These are phyloP conservation scores for Carcinoscorpius rotundicauda DNA, from an alignment of 1,140 invertebrate genomes.

Conservation along the genomic window DNA sequence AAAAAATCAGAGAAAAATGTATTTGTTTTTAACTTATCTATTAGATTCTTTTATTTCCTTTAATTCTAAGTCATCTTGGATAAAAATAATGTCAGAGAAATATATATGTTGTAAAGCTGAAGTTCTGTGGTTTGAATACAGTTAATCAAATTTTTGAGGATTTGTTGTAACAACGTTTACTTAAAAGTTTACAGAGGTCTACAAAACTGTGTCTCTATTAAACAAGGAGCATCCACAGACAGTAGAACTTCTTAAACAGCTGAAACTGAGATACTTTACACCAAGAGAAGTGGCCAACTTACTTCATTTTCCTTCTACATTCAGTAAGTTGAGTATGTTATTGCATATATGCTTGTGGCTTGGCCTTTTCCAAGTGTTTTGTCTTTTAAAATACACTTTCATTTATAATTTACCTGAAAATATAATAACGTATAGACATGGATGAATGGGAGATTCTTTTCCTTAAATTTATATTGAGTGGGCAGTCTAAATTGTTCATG, in stretches of 20 bases:
- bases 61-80: slow-evolving; percentile 24
- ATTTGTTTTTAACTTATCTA: too few species aligned
- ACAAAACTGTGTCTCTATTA: background rate
- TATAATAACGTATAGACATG: too few species aligned
- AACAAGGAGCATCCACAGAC: slow-evolving; percentile 18
- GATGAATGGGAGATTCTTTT: too few species aligned
- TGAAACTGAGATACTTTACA: slow-evolving; percentile 76
- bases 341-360: background rate
- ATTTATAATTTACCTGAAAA: too few species aligned
- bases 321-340: slow-evolving; percentile 28
- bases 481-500: too few species aligned
- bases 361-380: background rate
- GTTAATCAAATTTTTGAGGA: too few species aligned
- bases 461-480: too few species aligned
- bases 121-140: too few species aligned
- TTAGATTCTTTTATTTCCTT: background rate
- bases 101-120: slow-evolving; percentile 22
- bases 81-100: background rate
- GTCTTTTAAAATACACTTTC: background rate
- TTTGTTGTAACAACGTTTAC: background rate
- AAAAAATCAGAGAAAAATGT: too few species aligned
- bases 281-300: slow-evolving; percentile 70
- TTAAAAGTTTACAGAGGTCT: background rate
- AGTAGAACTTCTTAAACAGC: slow-evolving; percentile 39
- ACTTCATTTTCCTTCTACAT: slow-evolving; percentile 70